These are phyloP conservation scores for Drepanosiphum platanoidis DNA, from an alignment of 2,888 invertebrate genomes.

Conservation along the genomic window DNA sequence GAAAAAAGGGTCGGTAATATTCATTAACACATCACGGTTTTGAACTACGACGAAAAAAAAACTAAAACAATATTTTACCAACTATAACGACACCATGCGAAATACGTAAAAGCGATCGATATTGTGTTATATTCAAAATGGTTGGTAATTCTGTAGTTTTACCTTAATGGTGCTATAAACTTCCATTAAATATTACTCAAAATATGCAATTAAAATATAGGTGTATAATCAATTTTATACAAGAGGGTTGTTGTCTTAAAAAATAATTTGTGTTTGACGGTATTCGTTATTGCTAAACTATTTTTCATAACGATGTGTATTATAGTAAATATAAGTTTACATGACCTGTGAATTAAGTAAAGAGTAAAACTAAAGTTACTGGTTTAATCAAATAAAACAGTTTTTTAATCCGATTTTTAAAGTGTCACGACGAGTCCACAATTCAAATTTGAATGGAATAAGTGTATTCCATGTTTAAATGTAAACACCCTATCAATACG, in stretches of 20 bases:
- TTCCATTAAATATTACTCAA: no score
- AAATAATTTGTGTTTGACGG: neutral
- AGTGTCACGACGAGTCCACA: neutral
- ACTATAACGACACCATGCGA: no score
- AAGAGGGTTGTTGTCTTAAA: neutral
- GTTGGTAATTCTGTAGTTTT: no score
- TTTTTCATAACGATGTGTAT: neutral
- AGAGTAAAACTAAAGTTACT: neutral
- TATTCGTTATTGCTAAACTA: neutral
- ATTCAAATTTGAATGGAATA: neutral
- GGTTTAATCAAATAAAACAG: neutral
- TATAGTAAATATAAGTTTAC: neutral
- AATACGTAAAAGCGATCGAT: no score
- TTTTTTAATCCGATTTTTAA: no score
- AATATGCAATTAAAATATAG: no score
- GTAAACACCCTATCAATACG: neutral
- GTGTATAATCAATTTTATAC: no score
- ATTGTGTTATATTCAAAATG: no score
- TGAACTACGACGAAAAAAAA: neutral
- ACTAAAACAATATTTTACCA: neutral
- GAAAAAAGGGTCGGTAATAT: constrained; percentile 36
- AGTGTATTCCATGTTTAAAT: no score
- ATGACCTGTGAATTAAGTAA: neutral
- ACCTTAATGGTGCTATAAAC: no score
- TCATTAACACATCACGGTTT: constrained; percentile 13